Base-by-base conservation (phyloP, 2,113 vertebrate species). In the Cacatua alba region DNA sequence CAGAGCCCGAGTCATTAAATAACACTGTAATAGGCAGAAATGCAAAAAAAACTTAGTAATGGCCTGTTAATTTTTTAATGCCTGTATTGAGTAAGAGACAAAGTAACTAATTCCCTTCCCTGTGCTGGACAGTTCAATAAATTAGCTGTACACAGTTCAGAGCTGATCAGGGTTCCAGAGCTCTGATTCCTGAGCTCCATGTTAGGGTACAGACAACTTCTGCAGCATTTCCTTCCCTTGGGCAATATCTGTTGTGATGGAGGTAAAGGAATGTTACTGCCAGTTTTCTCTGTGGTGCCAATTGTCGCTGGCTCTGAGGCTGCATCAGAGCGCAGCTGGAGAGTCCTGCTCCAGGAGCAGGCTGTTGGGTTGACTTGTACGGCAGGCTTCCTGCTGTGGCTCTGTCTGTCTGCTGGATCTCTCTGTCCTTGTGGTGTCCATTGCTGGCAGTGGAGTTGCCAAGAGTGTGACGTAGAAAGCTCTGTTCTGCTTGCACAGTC, bases 51-150 rank as follows among this genome's bases (percentile, higher is more conserved):
- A 53, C 72, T 79, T 29, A n/a, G 82, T 59, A 79, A 95, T 79
- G 70, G 67, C 86, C 67, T 83, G 78, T 87, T 82, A 92, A 82
- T 89, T 92, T 92, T 82, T 77, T 72, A 94, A 44, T 62, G 76
- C 70, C 48, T 62, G 68, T 72, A 77, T 72, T 39, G 46, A 77
- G 70, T 31, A 82, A 77, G 82, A 68, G 71, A 28, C 52, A 82
- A 49, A 51, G 76, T 48, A 81, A 19, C 53, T 46, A 44, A 44
- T 72, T 63, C 77, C 53, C 52, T 75, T 74, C 18, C 33, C 31
- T 39, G 18, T 39, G 33, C 71, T 26, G 60, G 79, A 13, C 67
- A 19, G 31, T 21, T 92, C 77, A 33, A 41, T 82, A 59, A 69
- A 74, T 65, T 3, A 60, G 67, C 55, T 64, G 17, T 53, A 15